A percentile compares a stretch with the other conserved stretches of the same genome.
phyloP scores from a whole-genome alignment of 2,888 invertebrate species.

The Heliconius sara region DNA sequence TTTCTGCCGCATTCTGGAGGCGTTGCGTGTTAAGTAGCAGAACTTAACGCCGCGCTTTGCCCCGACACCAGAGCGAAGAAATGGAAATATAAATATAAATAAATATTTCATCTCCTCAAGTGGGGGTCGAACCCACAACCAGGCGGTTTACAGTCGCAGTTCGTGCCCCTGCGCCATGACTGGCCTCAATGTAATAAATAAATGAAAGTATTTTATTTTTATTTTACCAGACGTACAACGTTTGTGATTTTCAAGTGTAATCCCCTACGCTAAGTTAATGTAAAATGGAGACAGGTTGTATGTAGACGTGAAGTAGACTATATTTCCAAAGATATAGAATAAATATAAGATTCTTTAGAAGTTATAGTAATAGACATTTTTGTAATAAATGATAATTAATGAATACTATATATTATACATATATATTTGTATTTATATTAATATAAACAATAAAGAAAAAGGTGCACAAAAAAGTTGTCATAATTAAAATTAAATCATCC shows the following conservation, averaged over 20 bases:
- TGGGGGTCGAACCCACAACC: no score
- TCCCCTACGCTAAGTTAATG: background rate
- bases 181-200: no score
- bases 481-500: background rate
- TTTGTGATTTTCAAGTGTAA: background rate
- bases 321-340: background rate
- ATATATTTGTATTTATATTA: background rate
- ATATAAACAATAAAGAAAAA: background rate
- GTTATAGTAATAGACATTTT: background rate
- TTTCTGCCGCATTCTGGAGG: no score
- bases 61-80: no score
- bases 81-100: no score
- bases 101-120: no score
- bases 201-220: background rate
- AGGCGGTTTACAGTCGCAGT: no score
- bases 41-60: no score
- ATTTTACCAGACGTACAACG: background rate
- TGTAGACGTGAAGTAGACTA: conserved; percentile 1
- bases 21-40: no score
- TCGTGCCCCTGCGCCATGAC: no score
- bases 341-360: background rate
- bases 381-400: background rate
- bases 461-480: background rate
- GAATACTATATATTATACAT: background rate
- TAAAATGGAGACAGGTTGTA: conserved; percentile 6